Evolutionary conservation across 2,797 vertebrate species (phyloP).

Genomic region (Psittacula derbiana): DNA sequence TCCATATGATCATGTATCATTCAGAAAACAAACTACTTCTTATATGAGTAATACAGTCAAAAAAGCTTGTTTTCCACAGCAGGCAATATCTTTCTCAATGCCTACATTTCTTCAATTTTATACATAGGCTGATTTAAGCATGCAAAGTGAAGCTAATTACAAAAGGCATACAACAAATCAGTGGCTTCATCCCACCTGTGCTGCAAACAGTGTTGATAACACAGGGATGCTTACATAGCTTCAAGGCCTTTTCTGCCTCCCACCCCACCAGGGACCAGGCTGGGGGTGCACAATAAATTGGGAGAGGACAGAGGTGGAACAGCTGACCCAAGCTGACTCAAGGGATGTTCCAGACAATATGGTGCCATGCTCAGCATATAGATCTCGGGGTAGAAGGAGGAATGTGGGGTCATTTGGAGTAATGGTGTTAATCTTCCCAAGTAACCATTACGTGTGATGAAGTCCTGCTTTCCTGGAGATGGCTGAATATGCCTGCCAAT

Average conservation of each 20-base stretch:
- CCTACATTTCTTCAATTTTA: neutral
- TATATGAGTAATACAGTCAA: neutral
- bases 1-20: neutral
- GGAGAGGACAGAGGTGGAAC: neutral
- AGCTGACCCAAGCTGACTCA: neutral
- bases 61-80: neutral
- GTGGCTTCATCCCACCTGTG: neutral
- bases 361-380: neutral
- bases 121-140: neutral
- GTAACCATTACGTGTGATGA: rapidly evolving
- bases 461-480: neutral
- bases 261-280: rapidly evolving
- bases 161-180: neutral
- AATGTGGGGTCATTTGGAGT: neutral
- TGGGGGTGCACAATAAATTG: neutral
- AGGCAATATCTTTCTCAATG: neutral
- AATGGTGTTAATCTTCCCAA: neutral
- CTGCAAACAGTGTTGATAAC: neutral
- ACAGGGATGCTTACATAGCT: neutral
- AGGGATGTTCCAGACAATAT: neutral
- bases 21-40: slow-evolving; percentile 10
- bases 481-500: neutral
- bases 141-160: neutral
- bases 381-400: neutral
- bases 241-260: neutral